These are phyloP conservation scores for Oxyscelio sp. DNA, from an alignment of 2,888 invertebrate species.

Conservation along the genomic window DNA sequence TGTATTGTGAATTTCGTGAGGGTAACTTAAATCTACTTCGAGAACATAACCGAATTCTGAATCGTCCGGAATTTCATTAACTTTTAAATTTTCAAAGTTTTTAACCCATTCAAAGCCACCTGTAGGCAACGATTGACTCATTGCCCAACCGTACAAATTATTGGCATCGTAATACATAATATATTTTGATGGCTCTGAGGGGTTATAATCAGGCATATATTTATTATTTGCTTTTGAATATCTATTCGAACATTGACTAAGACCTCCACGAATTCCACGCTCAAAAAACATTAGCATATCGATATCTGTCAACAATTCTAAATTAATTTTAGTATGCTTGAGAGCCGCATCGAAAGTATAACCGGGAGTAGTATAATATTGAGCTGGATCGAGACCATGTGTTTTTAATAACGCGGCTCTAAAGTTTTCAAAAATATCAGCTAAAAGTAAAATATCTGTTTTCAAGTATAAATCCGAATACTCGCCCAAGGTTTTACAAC, in stretches of 20 bases:
- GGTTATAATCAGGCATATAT: background rate
- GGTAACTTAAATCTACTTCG: background rate
- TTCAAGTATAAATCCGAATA: constrained; percentile 10
- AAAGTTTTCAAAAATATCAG: background rate
- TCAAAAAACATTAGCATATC: background rate
- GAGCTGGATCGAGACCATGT: background rate
- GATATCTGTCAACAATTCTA: background rate
- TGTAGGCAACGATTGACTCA: background rate
- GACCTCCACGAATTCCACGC: background rate
- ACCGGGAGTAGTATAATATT: background rate
- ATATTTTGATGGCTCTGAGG: background rate
- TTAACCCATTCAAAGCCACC: background rate
- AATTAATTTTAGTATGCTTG: background rate
- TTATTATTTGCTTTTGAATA: background rate
- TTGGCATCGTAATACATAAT: background rate
- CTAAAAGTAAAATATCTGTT: background rate
- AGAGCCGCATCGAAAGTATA: background rate
- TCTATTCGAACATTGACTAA: background rate
- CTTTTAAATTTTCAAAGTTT: background rate
- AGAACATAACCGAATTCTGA: background rate
- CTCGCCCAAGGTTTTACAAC: background rate
- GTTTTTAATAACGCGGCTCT: background rate
- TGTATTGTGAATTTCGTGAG: background rate
- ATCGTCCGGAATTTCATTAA: background rate
- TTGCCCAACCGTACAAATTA: background rate